Conservation (phyloP, 2,113 vertebrate species). For the Garra rufa region DNA sequence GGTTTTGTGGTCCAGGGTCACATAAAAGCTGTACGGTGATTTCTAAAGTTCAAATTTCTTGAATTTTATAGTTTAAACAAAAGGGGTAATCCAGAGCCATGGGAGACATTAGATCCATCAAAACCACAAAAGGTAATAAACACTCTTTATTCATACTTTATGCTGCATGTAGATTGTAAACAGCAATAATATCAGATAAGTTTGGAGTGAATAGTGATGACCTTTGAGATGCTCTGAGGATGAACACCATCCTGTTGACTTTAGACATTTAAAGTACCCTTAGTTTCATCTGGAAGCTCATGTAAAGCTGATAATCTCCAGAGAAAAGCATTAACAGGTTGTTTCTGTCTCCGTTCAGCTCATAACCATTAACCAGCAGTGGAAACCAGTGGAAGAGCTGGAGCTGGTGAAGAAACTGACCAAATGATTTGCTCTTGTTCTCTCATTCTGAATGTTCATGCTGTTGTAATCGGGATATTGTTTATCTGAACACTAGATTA, state of each 20-base stretch:
- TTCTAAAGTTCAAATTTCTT: not conserved
- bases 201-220: too few relatives aligned
- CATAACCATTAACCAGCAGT: constrained; percentile 84
- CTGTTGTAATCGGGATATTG: too few relatives aligned
- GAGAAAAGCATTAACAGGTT: too few relatives aligned
- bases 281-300: not conserved
- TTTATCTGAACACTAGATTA: too few relatives aligned
- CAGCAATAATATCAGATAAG: not conserved
- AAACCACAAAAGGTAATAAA: constrained; percentile 85
- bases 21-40: not conserved
- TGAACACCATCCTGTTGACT: too few relatives aligned
- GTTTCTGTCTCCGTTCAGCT: constrained; percentile 72
- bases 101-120: constrained; percentile 83
- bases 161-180: not conserved
- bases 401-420: constrained; percentile 77
- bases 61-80: constrained; percentile 80
- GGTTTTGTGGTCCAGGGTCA: too few relatives aligned
- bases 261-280: too few relatives aligned
- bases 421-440: constrained; percentile 65
- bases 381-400: constrained; percentile 87
- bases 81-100: constrained; percentile 84
- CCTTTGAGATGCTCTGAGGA: not conserved
- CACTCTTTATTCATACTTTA: not conserved
- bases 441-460: not conserved
- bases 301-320: not conserved